Base-by-base conservation (phyloP, 30 jellyfish, hydroid and myxozoan species). In the Turritopsis dohrnii region DNA sequence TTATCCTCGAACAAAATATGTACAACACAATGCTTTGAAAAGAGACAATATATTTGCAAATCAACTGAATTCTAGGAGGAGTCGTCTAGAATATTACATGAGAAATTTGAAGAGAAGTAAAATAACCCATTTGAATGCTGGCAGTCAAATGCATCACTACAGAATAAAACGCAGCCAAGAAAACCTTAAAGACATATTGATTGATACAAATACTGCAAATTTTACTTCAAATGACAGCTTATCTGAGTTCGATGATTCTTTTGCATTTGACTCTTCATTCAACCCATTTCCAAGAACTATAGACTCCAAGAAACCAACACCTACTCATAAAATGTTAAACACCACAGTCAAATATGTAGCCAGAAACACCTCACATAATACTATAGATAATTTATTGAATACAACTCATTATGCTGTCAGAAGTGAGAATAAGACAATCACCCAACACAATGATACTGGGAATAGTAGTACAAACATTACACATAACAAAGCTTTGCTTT, bases 401-500 rank as follows among this genome's bases (percentile, higher is more conserved):
- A 5, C 60, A 41, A 13, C 60, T 41, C 60, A 41, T 3, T 13
- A 5, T 41, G 60, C 60, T 41, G 5, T 13, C 13, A 41, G 60
- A 41, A 41, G 60, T 41, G 13, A 13, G 60, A 41, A 41, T 41
- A 41, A 3, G 9, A 41, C 60, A 41, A 3, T 41, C n/a, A n/a
- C n/a, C 9, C 13, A 41, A 3, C 60, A 41, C 60, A 41, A 41
- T 41, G 60, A 3, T 3, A 41, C 60, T 3, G 13, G 13, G 13
- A 41, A 13, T 41, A 13, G 60, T 13, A 41, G 13, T 13, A 81
- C 89, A 54, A 87, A 65, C 65, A 54, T 80, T 76, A 87, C 95
- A 21, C 73, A 19, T 1, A 87, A 87, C 79, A 81, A 87, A 53
- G 31, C 75, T 13, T 81, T 87, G 74, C 84, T 87, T 3, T 81